Evolutionary conservation across 2,888 invertebrate species (phyloP).

Genomic region (Sicus ferrugineus): DNA sequence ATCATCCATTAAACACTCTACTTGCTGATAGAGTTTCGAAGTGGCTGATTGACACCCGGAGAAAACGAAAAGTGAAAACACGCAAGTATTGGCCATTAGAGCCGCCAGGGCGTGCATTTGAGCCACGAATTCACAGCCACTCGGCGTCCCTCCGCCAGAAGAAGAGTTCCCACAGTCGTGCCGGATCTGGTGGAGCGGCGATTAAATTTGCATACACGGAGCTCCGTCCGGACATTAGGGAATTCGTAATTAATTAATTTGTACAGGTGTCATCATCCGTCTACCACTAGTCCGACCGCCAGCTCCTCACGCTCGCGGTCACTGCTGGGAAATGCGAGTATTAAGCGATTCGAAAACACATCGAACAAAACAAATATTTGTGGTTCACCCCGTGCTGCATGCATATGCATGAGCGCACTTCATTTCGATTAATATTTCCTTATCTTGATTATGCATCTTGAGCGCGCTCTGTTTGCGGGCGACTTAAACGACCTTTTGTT

Average conservation of each 20-base stretch:
- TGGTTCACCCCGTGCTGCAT: neutral
- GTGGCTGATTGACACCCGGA: too few relatives aligned
- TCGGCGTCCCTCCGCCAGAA: too few relatives aligned
- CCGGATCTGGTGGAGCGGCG: neutral
- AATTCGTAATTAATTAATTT: conserved; percentile 28
- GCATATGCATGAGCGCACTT: conserved; percentile 18
- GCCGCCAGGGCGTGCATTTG: too few relatives aligned
- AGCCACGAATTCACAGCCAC: too few relatives aligned
- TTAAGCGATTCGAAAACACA: neutral
- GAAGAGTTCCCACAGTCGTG: too few relatives aligned
- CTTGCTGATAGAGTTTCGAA: too few relatives aligned
- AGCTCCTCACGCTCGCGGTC: neutral
- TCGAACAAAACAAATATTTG: conserved; percentile 21
- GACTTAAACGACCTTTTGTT: conserved; percentile 24
- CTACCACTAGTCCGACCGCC: conserved; percentile 12
- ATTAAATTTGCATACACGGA: conserved; percentile 22
- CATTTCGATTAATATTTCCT: conserved; percentile 62
- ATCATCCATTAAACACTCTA: too few relatives aligned
- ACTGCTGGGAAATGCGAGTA: neutral
- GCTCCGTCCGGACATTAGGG: conserved; percentile 9
- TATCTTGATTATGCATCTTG: conserved; percentile 62
- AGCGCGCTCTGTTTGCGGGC: conserved; percentile 6
- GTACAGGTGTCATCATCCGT: conserved; percentile 25
- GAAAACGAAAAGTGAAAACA: too few relatives aligned
- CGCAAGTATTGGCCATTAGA: too few relatives aligned